Evolutionary conservation across 37 sponge, comb jelly and placozoan genomes (phyloP), one percentile per base, ranked within the genome.

Genomic region (Axinella damicornis): DNA sequence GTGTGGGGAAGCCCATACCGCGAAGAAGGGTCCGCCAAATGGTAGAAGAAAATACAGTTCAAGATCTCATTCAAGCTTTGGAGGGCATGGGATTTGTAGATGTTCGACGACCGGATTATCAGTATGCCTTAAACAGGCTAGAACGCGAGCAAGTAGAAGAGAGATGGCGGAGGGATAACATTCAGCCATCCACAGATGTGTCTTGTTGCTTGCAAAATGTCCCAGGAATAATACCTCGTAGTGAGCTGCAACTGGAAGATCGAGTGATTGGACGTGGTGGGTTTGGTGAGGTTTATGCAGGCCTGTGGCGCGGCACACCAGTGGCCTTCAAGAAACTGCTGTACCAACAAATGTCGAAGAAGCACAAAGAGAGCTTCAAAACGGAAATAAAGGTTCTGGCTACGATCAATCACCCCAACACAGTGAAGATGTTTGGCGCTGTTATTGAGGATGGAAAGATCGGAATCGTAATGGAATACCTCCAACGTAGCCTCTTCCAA

Each of bases 391-490:
- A 53, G n/a, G 79, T 68, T 21, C 34, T 87, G 46, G 24, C 80
- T 13, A n/a, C 62, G 21, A 72, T 79, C 2, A 21, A 71, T 69
- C 80, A 71, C 58, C 80, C 87, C 37, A 53, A 79, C 58, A 70
- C 46, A 32, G 73, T 87, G 55, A 53, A 58, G 39, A 71, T 87
- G 72, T 79, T 78, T 87, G 87, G 87, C 2, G 74, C 40, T 31
- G 79, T 79, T 2, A 31, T 60, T 34, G 80, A 87, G 12, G 39
- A 32, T 15, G 53, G 22, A 28, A 73, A 61, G 60, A 68, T 76
- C 12, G 85, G 85, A 1, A 69, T 85, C 17, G 69, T 85, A 22
- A 85, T 85, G 85, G 85, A 85, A 53, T 69, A 69, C 57, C 2
- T 85, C 25, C 34, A 1, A 34, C 41, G 77, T 2, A 83, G 69